These are phyloP conservation scores for Paragorgia papillata DNA, from an alignment of 92 coral and sea anemone species.

Conservation along the genomic window DNA sequence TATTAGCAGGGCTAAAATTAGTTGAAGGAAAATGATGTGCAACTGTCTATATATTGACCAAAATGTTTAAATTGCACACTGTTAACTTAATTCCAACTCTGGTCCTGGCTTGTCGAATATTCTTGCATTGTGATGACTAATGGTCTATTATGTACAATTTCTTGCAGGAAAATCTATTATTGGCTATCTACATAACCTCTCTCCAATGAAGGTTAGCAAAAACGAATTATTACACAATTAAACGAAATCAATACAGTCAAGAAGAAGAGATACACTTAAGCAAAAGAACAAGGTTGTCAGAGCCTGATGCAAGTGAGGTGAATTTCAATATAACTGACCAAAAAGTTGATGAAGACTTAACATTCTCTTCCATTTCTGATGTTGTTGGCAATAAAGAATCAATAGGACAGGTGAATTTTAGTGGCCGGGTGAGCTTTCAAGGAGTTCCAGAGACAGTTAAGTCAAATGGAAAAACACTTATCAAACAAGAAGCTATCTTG, in stretches of 20 bases:
- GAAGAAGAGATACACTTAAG: slow-evolving; percentile 44
- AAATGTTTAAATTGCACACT: too few species aligned
- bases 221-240: slow-evolving; percentile 21
- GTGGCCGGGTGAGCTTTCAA: slow-evolving; percentile 1
- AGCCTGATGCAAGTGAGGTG: slow-evolving; percentile 3
- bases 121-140: too few species aligned
- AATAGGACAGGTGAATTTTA: background rate
- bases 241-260: slow-evolving; percentile 23
- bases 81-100: too few species aligned
- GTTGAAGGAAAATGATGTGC: too few species aligned
- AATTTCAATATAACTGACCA: slow-evolving; percentile 6
- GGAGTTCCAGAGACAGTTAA: slow-evolving; percentile 8
- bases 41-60: too few species aligned
- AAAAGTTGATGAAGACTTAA: slow-evolving; percentile 7
- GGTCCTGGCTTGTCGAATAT: too few species aligned
- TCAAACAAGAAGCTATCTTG: slow-evolving; percentile 47
- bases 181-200: slow-evolving; percentile 44
- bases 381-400: background rate
- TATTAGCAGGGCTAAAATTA: too few species aligned
- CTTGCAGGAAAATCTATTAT: too few species aligned
- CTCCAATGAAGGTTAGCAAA: slow-evolving; percentile 49
- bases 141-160: background rate
- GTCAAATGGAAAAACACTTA: slow-evolving; percentile 43
- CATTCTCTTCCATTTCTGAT: background rate
- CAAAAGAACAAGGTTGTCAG: slow-evolving; percentile 29